These are phyloP conservation scores for Schrankia costaestrigalis DNA, from an alignment of 2,888 invertebrate genomes.

Conservation along the genomic window DNA sequence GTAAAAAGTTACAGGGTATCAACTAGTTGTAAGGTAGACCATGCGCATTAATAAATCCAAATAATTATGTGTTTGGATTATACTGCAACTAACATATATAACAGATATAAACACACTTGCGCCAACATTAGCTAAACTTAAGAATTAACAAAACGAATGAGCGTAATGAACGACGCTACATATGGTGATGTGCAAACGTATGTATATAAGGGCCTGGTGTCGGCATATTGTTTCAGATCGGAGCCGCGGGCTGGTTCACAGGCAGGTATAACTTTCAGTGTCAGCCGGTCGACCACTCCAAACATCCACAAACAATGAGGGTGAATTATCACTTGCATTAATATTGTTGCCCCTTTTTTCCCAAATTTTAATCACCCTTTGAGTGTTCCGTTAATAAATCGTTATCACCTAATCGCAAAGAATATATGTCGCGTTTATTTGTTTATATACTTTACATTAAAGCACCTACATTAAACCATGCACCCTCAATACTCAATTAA, in stretches of 20 bases:
- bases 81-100: conserved; percentile 24
- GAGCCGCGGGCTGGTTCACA: conserved; percentile 95
- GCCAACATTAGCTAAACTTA: conserved; percentile 26
- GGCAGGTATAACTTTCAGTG: conserved; percentile 97
- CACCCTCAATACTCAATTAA: neutral
- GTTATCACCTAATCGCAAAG: conserved; percentile 6
- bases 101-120: conserved; percentile 15
- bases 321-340: conserved; percentile 83
- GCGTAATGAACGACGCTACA: conserved; percentile 14
- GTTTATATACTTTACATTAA: neutral
- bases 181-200: conserved; percentile 27
- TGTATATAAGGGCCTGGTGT: conserved; percentile 64
- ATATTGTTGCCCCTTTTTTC: conserved; percentile 31
- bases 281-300: conserved; percentile 98
- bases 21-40: conserved; percentile 28
- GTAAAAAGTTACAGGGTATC: conserved; percentile 39
- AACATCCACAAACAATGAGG: conserved; percentile 93
- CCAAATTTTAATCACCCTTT: conserved; percentile 12
- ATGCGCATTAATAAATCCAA: conserved; percentile 18
- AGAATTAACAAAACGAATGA: conserved; percentile 26
- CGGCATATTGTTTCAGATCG: conserved; percentile 88
- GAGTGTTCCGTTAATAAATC: conserved; percentile 6
- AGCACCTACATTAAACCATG: conserved; percentile 2
- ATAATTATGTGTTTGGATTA: conserved; percentile 22
- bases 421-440: neutral